Evolutionary conservation across 2,797 vertebrate species (phyloP), one percentile per base, ranked within the genome.

Genomic region (Protosalanx chinensis): DNA sequence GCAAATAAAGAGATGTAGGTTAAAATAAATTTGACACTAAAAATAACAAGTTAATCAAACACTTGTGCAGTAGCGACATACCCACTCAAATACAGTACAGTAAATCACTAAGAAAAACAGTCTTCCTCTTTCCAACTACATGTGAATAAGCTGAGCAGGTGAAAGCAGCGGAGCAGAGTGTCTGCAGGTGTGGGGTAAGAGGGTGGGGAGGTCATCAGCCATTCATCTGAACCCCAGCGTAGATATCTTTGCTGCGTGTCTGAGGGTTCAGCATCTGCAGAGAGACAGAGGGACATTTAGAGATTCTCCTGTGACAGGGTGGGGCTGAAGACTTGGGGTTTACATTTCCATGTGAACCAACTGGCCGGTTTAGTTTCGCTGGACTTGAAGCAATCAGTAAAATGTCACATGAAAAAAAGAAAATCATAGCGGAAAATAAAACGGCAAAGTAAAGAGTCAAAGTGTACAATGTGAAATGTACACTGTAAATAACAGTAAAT

Each of bases 181-280:
- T 46, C 41, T 46, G 16, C 13, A 57, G 15, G 30, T 65, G 37
- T 23, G 64, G 41, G 30, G 60, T 2, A 5, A 12, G 10, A 16
- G 51, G 51, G 15, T 18, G 51, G 51, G 7, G 16, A 16, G 51
- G 18, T n/a, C 3, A n/a, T 56, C 51, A 64, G 7, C 60, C 8
- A 35, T 67, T 74, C 61, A 18, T 68, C n/a, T n/a, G 18, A 4
- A 60, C 57, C 10, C 46, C 58, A 7, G 79, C 53, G 16, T 83
- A 83, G 13, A 77, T 1, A 4, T 70, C 72, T 15, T 10, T 70
- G 23, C 3, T 51, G 37, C 72, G 76, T 0, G 63, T 77, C 27
- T 35, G 57, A 0, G 12, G 64, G 10, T 73, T 80, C 18, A 83
- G 74, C 0, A 3, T 1, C 81, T 83, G 75, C 61, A 79, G 49